Conservation (phyloP, 2,797 vertebrate genomes). For the Adrianichthys oophorus region DNA sequence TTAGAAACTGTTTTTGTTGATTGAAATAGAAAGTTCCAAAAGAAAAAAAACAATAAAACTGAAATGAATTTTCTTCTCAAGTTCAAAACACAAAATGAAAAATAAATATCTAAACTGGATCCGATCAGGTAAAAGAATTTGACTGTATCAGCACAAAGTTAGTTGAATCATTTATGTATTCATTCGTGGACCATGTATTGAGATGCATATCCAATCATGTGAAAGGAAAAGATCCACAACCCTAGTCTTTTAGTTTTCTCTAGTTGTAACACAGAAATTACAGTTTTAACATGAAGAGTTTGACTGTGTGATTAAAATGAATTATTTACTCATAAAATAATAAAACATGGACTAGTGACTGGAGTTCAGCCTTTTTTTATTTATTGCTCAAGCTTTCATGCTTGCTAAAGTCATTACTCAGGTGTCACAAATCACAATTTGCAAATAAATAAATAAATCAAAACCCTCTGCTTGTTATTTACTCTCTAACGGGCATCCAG, state of each 20-base stretch:
- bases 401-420: constrained; percentile 34
- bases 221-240: no score
- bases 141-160: no score
- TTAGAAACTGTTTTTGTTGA: no score
- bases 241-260: background rate
- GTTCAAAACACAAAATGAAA: no score
- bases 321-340: constrained; percentile 49
- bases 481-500: constrained; percentile 14
- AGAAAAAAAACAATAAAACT: no score
- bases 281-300: constrained; percentile 8
- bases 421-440: constrained; percentile 39
- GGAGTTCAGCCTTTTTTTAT: constrained; percentile 13
- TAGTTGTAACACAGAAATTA: constrained; percentile 6
- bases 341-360: constrained; percentile 25
- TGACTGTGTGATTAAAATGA: constrained; percentile 35
- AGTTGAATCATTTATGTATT: no score
- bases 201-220: no score
- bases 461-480: constrained; percentile 26
- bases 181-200: no score
- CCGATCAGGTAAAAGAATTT: no score
- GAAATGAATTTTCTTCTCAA: no score
- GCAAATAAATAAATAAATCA: background rate
- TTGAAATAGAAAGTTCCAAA: no score
- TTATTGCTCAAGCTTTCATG: constrained; percentile 32
- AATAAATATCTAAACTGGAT: no score